These are phyloP conservation scores for Dione vanillae DNA, from an alignment of 2,888 invertebrate genomes.

Conservation along the genomic window DNA sequence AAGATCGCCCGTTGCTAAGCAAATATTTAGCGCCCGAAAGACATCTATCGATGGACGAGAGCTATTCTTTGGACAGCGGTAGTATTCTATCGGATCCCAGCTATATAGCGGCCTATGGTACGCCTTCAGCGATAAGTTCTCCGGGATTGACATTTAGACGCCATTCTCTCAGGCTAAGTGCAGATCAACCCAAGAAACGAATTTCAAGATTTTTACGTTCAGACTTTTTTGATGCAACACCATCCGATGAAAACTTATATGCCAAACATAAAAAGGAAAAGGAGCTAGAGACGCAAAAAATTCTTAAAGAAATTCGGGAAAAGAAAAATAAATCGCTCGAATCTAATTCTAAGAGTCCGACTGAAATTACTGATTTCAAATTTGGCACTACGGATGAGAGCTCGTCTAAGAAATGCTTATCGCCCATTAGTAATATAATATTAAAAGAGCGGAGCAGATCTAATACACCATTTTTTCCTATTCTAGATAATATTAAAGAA, in stretches of 20 bases:
- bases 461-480: constrained; percentile 79
- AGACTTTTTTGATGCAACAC: constrained; percentile 88
- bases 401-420: constrained; percentile 65
- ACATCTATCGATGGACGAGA: constrained; percentile 65
- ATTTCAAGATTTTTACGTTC: constrained; percentile 90
- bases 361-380: constrained; percentile 55
- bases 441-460: constrained; percentile 77
- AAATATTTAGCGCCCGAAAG: constrained; percentile 82
- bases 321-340: constrained; percentile 79
- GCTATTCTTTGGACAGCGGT: constrained; percentile 63
- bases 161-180: constrained; percentile 62
- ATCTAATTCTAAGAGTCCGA: constrained; percentile 59
- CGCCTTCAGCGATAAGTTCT: constrained; percentile 49
- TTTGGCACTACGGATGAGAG: constrained; percentile 58
- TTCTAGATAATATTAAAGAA: constrained; percentile 79
- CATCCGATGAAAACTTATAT: constrained; percentile 87
- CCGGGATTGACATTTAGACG: constrained; percentile 56
- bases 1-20: constrained; percentile 83
- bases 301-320: constrained; percentile 87
- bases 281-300: constrained; percentile 88
- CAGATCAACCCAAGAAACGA: constrained; percentile 82
- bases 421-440: constrained; percentile 64
- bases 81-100: constrained; percentile 67
- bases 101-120: constrained; percentile 73
- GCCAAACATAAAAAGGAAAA: constrained; percentile 86